Evolutionary conservation across 1,140 invertebrate species (phyloP), one percentile per base, ranked within the genome.

Genomic region (Drosophila sturtevanti): DNA sequence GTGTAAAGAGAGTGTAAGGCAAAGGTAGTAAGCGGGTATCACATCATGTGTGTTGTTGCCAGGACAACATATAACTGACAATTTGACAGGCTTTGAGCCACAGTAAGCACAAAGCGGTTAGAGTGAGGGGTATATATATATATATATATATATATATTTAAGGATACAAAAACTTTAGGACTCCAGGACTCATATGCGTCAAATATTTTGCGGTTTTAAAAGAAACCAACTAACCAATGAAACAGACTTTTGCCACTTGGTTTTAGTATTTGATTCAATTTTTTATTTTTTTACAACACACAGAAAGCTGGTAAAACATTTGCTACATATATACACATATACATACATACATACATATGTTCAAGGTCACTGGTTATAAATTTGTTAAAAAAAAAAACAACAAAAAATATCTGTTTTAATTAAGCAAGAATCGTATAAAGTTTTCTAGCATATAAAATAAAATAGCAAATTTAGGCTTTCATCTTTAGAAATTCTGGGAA

Each of bases 61-160:
- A 48, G 41, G 41, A 48, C 41, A 48, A 48, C 41, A 48, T 48
- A 10, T 16, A 48, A 11, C 41, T 48, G 41, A 48, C 41, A 48
- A 48, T 48, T 48, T 48, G 41, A 48, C 41, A 21, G 41, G 41
- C 41, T 48, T 48, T 48, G 41, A 48, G 16, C 16, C 41, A 48
- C 6, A 10, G 41, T 5, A 6, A 16, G 41, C 7, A 6, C 2
- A 11, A 9, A 48, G 41, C 2, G 41, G 7, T 1, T 1, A 44
- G 16, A 44, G 16, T 2, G 9, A 48, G 12, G 16, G 41, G 16
- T 31, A 1, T 31, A 6, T n/a, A n/a, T n/a, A n/a, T n/a, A n/a
- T n/a, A n/a, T n/a, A n/a, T n/a, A n/a, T n/a, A n/a, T n/a, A 31
- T 31, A 24, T 24, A 24, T 24, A 24, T 24, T 6, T 31, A 31